Conservation (phyloP, 2,113 vertebrate species). For the Ciconia stormi region DNA sequence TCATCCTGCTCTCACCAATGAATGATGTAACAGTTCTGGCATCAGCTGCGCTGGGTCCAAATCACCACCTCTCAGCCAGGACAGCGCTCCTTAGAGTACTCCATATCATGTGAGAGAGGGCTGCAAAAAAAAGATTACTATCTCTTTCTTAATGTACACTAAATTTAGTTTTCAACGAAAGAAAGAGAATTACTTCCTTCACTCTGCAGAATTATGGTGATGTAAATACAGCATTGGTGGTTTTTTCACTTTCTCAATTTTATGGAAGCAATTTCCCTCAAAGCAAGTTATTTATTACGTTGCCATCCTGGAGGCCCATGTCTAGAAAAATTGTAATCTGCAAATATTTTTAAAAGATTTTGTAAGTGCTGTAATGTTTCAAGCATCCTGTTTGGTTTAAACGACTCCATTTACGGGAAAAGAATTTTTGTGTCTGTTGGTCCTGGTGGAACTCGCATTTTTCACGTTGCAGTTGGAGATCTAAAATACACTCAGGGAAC, state of each 20-base stretch:
- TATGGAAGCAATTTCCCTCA: background rate
- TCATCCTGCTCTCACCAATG: background rate
- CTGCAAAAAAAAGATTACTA: background rate
- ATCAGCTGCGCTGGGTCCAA: background rate
- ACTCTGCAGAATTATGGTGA: background rate
- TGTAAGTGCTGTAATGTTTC: background rate
- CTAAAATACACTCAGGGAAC: background rate
- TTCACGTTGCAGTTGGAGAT: background rate
- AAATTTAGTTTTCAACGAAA: background rate
- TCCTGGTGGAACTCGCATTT: background rate
- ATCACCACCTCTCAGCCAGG: background rate
- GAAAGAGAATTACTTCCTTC: background rate
- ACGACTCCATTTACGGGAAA: background rate
- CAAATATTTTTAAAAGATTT: background rate
- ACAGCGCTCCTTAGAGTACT: background rate
- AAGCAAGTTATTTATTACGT: background rate
- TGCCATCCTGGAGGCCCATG: background rate
- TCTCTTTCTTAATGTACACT: background rate
- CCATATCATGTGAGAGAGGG: background rate
- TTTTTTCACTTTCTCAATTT: background rate
- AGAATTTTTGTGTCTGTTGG: background rate
- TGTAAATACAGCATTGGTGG: background rate
- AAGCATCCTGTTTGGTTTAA: background rate
- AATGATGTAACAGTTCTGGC: slow-evolving; percentile 33
- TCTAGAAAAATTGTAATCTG: background rate